Base-by-base conservation (phyloP, 2,113 vertebrate genomes). In the Grammatotria lemairii region DNA sequence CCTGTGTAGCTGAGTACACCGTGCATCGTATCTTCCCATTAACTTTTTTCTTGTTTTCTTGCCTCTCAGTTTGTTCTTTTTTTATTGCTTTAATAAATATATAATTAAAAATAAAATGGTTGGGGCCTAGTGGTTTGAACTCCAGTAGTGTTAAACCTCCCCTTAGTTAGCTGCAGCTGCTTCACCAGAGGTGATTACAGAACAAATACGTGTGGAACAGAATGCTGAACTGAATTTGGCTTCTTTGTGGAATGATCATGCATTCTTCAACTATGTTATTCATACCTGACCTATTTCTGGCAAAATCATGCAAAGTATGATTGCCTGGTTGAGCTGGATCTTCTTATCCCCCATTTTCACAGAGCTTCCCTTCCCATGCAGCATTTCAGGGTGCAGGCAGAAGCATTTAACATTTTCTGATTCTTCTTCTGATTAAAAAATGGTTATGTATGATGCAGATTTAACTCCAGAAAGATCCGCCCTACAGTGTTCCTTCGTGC, bases 211-310 rank as follows among this genome's bases (percentile, higher is more conserved):
- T 82, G 73, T 51, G 73, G 40, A 49, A 82, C 70, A 90, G 84
- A 87, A 88, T 83, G 31, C 90, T 82, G 84, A 60, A 80, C 81
- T 55, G 58, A 87, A 85, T 80, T 80, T 58, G 82, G 80, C 54
- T 87, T 38, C 35, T 40, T 85, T 21, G 53, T 87, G 42, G 81
- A 86, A 53, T 63, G 47, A 91, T 92, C 42, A 51, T 84, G 88
- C 51, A 86, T 91, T 88, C 91, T 83, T 85, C 65, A 35, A 40
- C 83, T 28, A 83, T 47, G 65, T 28, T 88, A 91, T 91, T 91
- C 65, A 60, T 81, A 90, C 84, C 68, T 89, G 89, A 95, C 87
- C 90, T 90, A 94, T 92, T 93, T 93, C 86, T 83, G 28, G 47
- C 35, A 49, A 88, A 87, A 87, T 86, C 70, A 84, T 85, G 55